These are phyloP conservation scores for Oxycera nigricornis DNA, from an alignment of 2,888 invertebrate genomes.

Conservation along the genomic window DNA sequence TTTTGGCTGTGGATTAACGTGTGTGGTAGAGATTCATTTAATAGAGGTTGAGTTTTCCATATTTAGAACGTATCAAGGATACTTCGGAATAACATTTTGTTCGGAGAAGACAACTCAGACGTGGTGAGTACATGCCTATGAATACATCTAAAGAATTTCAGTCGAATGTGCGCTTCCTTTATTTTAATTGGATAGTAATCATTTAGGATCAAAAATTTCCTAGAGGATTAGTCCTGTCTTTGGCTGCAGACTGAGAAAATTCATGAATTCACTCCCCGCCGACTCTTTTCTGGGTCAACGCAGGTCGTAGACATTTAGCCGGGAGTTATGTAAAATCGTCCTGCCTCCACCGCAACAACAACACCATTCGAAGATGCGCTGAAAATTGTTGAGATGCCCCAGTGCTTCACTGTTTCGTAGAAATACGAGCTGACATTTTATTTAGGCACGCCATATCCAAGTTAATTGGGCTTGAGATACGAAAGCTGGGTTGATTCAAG, in stretches of 20 bases:
- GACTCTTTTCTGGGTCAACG: constrained; percentile 28
- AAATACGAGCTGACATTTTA: neutral
- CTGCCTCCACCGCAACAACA: neutral
- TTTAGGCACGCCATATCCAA: neutral
- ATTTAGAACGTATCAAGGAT: too few species aligned
- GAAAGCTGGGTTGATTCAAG: neutral
- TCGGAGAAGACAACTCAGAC: neutral
- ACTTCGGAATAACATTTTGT: neutral
- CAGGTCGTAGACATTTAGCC: constrained; percentile 40
- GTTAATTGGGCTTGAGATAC: neutral
- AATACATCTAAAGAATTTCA: too few species aligned
- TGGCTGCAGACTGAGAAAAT: neutral
- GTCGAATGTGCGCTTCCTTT: too few species aligned
- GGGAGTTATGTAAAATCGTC: constrained; percentile 34
- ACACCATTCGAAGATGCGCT: constrained; percentile 9
- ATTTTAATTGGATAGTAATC: neutral
- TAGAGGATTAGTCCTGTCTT: neutral
- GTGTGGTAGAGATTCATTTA: neutral
- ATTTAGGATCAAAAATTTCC: neutral
- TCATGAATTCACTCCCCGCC: neutral
- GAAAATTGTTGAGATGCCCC: constrained; percentile 3
- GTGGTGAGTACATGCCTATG: too few species aligned
- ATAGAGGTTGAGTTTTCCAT: neutral
- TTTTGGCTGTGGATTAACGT: neutral
- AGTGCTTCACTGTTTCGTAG: neutral